Evolutionary conservation across 2,113 vertebrate species (phyloP), one percentile per base, ranked within the genome.

Genomic region (Oreochromis tanganicae): DNA sequence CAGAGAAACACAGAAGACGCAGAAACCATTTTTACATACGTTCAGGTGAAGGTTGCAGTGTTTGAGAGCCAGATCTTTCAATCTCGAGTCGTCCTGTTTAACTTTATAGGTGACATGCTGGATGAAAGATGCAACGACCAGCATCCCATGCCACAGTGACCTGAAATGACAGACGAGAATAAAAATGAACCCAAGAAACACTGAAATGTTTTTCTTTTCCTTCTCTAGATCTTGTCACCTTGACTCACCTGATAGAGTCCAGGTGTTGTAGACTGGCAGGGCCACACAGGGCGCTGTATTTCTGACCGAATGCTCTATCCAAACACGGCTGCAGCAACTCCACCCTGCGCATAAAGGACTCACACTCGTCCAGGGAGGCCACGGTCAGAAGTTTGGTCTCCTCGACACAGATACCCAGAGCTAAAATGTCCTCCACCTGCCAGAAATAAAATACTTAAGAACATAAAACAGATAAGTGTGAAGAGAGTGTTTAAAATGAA

Each of bases 361-460:
- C 9, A 3, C 96, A 96, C 38, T 94, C 88, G 4, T 75, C 12
- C 55, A 94, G 11, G 1, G 94, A 95, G 5, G 61, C 87, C 43
- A 96, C 5, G 3, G 83, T 32, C 56, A 88, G 90, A 5, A 92
- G 89, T 87, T 94, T 94, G 54, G 88, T 92, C 81, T 91, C 63
- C 27, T 97, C 96, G 3, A 95, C 95, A 38, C 94, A 96, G 24
- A 94, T 82, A 2, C 93, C 94, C 1, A 96, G 93, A 24, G 95
- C 96, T 14, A 90, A 24, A 5, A 97, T 85, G 86, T 97, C 96
- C 83, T 96, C 96, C 56, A 68, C 54, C 96, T 97, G 86, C 55
- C 10, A 84, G 13, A 81, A 3, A 84, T 21, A 52, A 71, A 50
- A 68, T 2, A 43, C 16, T 16, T 75, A 3, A 48, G 24, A 50